phyloP scores from a whole-genome alignment of 2,888 invertebrate species.

The Epinotia ramella region DNA sequence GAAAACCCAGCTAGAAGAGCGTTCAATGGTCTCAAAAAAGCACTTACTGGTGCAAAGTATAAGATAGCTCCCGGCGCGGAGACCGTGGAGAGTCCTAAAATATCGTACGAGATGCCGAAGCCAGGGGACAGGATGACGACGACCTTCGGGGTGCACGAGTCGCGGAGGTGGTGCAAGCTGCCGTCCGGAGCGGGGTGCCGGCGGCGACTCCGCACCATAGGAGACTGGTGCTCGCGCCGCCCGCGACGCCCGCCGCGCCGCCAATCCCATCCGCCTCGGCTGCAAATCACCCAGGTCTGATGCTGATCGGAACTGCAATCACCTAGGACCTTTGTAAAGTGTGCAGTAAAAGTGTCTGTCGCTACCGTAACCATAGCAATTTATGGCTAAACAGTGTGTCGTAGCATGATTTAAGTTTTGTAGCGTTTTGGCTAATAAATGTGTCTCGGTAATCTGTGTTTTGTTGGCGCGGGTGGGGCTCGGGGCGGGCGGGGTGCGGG shows the following conservation, averaged over 20 bases:
- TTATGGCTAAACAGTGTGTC: constrained; percentile 57
- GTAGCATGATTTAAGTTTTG: constrained; percentile 73
- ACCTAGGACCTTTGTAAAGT: constrained; percentile 39
- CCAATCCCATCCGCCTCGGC: constrained; percentile 66
- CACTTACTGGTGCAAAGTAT: constrained; percentile 72
- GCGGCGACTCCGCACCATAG: constrained; percentile 63
- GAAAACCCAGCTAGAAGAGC: constrained; percentile 67
- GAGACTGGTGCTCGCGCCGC: constrained; percentile 68
- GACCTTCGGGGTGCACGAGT: constrained; percentile 74
- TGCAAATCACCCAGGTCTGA: constrained; percentile 84
- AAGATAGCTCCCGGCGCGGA: constrained; percentile 72
- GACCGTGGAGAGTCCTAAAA: constrained; percentile 75
- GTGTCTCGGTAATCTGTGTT: constrained; percentile 80
- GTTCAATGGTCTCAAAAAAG: constrained; percentile 71
- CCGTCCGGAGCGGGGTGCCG: constrained; percentile 68
- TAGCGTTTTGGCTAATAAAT: constrained; percentile 82
- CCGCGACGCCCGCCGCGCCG: constrained; percentile 68
- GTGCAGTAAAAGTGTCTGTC: constrained; percentile 47
- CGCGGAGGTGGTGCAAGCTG: constrained; percentile 66
- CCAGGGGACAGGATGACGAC: constrained; percentile 79
- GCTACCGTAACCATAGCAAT: constrained; percentile 45
- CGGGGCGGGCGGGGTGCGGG: constrained; percentile 61
- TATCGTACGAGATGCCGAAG: constrained; percentile 75
- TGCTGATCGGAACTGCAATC: constrained; percentile 49
- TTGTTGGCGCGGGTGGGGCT: constrained; percentile 71